Conservation (phyloP, 1,140 invertebrate species). For the Listronotus bonariensis region DNA sequence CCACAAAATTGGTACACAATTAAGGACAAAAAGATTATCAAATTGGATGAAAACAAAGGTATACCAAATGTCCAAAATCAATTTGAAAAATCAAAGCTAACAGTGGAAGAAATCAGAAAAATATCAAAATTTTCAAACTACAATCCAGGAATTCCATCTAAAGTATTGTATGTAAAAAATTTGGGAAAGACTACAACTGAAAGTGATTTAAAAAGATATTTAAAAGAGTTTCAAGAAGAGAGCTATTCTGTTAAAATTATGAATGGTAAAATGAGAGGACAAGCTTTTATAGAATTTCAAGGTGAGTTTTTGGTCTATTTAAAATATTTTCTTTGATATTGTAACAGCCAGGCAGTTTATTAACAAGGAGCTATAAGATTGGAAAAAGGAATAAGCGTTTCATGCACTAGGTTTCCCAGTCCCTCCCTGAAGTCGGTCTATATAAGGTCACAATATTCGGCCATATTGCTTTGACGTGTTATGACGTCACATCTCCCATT, state of each 20-base stretch:
- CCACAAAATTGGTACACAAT: constrained; percentile 53
- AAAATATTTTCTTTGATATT: no score
- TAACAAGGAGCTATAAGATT: no score
- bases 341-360: no score
- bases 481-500: no score
- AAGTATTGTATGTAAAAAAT: constrained; percentile 63
- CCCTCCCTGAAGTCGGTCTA: no score
- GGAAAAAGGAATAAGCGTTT: no score
- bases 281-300: constrained; percentile 62
- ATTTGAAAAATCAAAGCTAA: constrained; percentile 47
- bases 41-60: constrained; percentile 35
- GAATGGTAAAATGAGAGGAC: constrained; percentile 62
- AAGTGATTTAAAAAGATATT: constrained; percentile 58
- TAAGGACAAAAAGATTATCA: constrained; percentile 53
- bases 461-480: no score
- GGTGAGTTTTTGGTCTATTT: constrained; percentile 51
- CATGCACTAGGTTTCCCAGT: no score
- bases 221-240: constrained; percentile 47
- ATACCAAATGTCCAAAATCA: constrained; percentile 33
- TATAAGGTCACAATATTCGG: no score
- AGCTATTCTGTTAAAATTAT: constrained; percentile 55
- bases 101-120: constrained; percentile 57
- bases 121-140: constrained; percentile 61
- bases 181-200: constrained; percentile 54
- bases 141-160: constrained; percentile 54